Conservation (phyloP, 2,113 vertebrate genomes). For the Malurus cyaneus region DNA sequence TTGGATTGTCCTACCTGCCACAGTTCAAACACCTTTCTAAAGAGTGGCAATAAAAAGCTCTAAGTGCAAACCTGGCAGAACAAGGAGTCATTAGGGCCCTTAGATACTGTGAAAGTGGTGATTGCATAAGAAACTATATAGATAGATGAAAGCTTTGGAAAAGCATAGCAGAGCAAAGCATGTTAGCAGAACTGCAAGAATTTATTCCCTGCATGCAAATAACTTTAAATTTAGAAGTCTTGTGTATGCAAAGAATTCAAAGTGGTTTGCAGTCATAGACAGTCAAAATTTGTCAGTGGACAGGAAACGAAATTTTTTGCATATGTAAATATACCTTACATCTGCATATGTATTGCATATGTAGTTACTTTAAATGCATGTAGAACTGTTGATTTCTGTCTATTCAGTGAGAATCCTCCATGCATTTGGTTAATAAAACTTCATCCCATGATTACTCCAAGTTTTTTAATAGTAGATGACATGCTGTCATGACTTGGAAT, state of each 20-base stretch:
- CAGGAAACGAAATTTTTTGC: neutral
- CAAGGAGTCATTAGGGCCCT: slow-evolving; percentile 71
- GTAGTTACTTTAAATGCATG: neutral
- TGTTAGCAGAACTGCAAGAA: slow-evolving; percentile 57
- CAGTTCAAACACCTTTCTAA: slow-evolving; percentile 79
- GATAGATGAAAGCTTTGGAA: slow-evolving; percentile 69
- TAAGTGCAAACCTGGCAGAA: slow-evolving; percentile 75
- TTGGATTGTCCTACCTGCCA: slow-evolving; percentile 76
- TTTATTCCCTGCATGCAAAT: slow-evolving; percentile 60
- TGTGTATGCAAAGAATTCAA: neutral
- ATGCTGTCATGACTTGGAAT: neutral
- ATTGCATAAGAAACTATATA: slow-evolving; percentile 24
- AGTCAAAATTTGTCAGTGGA: neutral
- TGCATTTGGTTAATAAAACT: neutral
- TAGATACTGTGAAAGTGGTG: slow-evolving; percentile 30
- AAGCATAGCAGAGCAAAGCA: slow-evolving; percentile 64
- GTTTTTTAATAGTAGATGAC: neutral
- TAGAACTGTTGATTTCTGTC: neutral
- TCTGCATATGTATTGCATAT: neutral
- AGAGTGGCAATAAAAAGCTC: slow-evolving; percentile 78
- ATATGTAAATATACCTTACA: neutral
- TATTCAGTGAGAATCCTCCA: neutral
- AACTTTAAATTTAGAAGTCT: slow-evolving; percentile 66
- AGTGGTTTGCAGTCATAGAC: neutral
- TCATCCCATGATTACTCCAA: neutral